These are phyloP conservation scores for Trachelus tabidus DNA, from an alignment of 2,888 invertebrate genomes.

Conservation along the genomic window DNA sequence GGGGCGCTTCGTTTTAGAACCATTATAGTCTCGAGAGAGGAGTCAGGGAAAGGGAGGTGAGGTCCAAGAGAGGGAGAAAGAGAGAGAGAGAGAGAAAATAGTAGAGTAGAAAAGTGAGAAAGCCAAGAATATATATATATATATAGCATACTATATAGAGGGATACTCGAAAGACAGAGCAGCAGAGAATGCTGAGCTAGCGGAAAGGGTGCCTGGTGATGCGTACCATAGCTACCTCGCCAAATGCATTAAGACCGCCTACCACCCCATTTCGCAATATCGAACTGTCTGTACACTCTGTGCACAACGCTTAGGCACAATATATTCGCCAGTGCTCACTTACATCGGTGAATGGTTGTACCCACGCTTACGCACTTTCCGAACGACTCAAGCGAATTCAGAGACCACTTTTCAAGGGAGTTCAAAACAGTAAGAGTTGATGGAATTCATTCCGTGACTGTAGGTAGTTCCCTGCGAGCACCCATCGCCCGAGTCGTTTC, in stretches of 20 bases:
- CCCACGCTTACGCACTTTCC: conserved; percentile 9
- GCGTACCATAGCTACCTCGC: conserved; percentile 58
- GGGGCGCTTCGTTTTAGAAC: conserved; percentile 54
- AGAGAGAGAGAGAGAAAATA: conserved; percentile 1
- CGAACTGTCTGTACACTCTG: conserved; percentile 43
- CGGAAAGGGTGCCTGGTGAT: conserved; percentile 65
- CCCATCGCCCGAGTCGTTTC: neutral
- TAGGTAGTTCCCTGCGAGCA: neutral
- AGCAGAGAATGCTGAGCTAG: conserved; percentile 61
- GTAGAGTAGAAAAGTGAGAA: conserved; percentile 3
- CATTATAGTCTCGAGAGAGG: conserved; percentile 48
- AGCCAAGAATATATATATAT: conserved; percentile 6
- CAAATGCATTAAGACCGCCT: conserved; percentile 64
- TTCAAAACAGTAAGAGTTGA: neutral
- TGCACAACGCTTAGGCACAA: neutral
- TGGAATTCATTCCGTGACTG: neutral
- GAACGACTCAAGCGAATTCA: conserved; percentile 2
- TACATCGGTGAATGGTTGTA: neutral
- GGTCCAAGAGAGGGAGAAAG: neutral
- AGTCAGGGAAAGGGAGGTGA: conserved; percentile 8
- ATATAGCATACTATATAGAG: neutral
- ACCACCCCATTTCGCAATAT: conserved; percentile 46
- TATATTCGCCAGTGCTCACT: neutral
- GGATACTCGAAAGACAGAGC: conserved; percentile 17
- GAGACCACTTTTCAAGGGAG: conserved; percentile 5